phyloP scores from a whole-genome alignment of 2,113 vertebrate genomes.

The Psittacara wagleri region DNA sequence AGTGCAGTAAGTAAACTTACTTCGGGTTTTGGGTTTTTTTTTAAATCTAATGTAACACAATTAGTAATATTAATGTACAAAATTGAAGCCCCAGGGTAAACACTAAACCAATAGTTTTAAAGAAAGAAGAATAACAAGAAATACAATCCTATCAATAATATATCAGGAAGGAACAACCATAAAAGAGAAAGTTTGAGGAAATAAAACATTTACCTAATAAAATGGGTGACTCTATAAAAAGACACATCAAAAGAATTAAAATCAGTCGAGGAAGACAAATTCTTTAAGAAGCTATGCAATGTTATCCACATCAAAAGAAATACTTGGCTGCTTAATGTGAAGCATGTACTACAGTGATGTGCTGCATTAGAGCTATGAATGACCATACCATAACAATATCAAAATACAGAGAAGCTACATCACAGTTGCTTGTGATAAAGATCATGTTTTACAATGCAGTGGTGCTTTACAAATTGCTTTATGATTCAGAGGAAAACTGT shows the following conservation, averaged over 20 bases:
- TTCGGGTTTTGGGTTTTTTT: background rate
- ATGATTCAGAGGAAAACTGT: background rate
- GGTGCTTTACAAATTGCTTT: background rate
- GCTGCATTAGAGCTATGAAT: background rate
- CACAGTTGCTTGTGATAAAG: background rate
- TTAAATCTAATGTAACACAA: background rate
- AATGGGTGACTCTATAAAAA: background rate
- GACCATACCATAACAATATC: background rate
- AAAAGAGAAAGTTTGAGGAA: background rate
- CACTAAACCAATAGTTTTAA: background rate
- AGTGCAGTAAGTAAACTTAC: background rate
- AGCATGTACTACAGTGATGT: fast-evolving
- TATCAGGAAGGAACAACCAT: background rate
- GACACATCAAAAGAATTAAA: background rate
- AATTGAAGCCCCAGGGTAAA: background rate
- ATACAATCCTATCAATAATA: background rate
- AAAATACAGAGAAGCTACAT: background rate
- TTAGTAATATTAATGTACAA: background rate
- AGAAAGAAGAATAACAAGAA: background rate
- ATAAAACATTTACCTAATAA: background rate
- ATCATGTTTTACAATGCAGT: background rate
- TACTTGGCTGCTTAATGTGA: background rate
- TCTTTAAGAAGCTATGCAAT: background rate
- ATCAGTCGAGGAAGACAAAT: background rate
- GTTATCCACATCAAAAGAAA: background rate